Conservation (phyloP, 2,797 vertebrate species). For the Sebastes minor region DNA sequence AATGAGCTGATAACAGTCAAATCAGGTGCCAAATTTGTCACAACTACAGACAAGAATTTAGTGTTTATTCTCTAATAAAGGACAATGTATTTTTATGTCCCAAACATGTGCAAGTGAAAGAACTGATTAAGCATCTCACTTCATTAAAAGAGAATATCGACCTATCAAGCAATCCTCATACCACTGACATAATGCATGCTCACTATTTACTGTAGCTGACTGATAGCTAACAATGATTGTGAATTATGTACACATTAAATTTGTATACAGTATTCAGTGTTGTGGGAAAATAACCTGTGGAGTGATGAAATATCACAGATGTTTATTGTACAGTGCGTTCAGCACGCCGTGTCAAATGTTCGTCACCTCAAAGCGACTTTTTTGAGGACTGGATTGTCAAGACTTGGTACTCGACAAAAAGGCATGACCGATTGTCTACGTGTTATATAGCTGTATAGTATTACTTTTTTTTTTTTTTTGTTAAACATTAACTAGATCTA, state of each 20-base stretch:
- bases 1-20: neutral
- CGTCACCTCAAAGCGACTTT: constrained; percentile 43
- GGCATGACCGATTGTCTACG: constrained; percentile 57
- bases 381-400: constrained; percentile 55
- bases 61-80: constrained; percentile 26
- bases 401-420: constrained; percentile 77
- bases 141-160: constrained; percentile 8
- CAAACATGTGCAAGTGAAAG: constrained; percentile 6
- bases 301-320: constrained; percentile 66
- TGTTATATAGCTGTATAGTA: constrained; percentile 82
- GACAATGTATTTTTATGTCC: constrained; percentile 22
- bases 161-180: constrained; percentile 47
- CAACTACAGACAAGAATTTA: constrained; percentile 3
- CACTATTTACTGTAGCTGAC: constrained; percentile 56
- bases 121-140: constrained; percentile 13
- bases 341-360: constrained; percentile 51
- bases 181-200: constrained; percentile 62
- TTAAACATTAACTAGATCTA: constrained; percentile 75
- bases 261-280: constrained; percentile 65
- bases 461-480: constrained; percentile 72
- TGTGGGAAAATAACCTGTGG: constrained; percentile 72
- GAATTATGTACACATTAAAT: constrained; percentile 67
- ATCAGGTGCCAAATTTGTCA: neutral
- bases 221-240: constrained; percentile 64
- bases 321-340: constrained; percentile 47